These are phyloP conservation scores for Meda fulgida DNA, from an alignment of 2,797 vertebrate genomes.

Conservation along the genomic window DNA sequence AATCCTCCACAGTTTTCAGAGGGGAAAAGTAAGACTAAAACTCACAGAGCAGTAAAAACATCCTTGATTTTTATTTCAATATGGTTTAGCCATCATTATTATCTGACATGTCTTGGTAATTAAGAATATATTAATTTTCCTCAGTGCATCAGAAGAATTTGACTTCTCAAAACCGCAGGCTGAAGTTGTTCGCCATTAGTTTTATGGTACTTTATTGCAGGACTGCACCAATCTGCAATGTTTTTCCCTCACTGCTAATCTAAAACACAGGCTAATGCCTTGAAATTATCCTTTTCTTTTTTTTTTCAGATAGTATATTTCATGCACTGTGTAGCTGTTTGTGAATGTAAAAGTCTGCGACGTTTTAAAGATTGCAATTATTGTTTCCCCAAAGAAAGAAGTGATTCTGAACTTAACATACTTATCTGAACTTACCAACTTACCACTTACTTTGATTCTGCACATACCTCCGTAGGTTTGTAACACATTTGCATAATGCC, in stretches of 20 bases:
- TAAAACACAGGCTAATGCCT: background rate
- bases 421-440: no score
- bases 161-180: constrained; percentile 49
- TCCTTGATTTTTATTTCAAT: background rate
- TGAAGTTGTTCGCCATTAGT: constrained; percentile 27
- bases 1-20: background rate
- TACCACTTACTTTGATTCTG: no score
- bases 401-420: no score
- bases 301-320: background rate
- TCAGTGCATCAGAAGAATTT: constrained; percentile 29
- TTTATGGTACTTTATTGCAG: constrained; percentile 23
- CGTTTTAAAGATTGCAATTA: no score
- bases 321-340: no score
- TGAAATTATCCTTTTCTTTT: no score
- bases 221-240: constrained; percentile 12
- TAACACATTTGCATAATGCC: no score
- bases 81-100: constrained; percentile 39
- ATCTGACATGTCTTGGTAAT: constrained; percentile 19
- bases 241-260: background rate
- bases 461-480: no score
- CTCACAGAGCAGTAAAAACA: background rate
- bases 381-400: no score
- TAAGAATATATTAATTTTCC: constrained; percentile 36
- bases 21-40: background rate
- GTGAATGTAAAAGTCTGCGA: no score